A percentile compares a stretch with the other conserved stretches of the same genome.
These are phyloP conservation scores for Neoitamus cyanurus DNA, from an alignment of 2,888 invertebrate genomes.

Conservation along the genomic window DNA sequence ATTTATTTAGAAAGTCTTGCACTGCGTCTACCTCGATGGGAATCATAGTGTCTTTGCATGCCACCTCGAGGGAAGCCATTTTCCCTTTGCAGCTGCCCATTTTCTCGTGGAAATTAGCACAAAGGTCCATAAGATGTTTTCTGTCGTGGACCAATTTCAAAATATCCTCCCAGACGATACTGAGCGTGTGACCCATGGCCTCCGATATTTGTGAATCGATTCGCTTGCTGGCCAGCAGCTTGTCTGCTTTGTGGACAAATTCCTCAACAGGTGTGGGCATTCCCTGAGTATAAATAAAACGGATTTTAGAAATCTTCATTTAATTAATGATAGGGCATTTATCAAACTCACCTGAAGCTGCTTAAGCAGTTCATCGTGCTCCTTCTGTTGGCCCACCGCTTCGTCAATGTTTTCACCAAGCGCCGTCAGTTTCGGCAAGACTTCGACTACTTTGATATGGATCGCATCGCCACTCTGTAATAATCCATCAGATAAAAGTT, in stretches of 20 bases:
- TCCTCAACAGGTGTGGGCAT: slow-evolving; percentile 91
- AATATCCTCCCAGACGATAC: slow-evolving; percentile 84
- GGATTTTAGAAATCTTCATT: background rate
- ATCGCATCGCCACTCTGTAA: slow-evolving; percentile 85
- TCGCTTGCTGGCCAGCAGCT: slow-evolving; percentile 80
- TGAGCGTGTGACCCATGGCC: slow-evolving; percentile 86
- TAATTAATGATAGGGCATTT: slow-evolving; percentile 8
- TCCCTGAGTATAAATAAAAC: slow-evolving; percentile 69
- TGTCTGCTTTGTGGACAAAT: slow-evolving; percentile 86
- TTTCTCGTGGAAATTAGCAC: slow-evolving; percentile 81
- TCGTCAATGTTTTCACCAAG: slow-evolving; percentile 82
- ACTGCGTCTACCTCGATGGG: slow-evolving; percentile 80
- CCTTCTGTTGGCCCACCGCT: slow-evolving; percentile 78
- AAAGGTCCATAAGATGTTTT: slow-evolving; percentile 80
- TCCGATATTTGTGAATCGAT: slow-evolving; percentile 83
- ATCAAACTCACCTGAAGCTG: slow-evolving; percentile 78
- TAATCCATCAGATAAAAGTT: slow-evolving; percentile 51
- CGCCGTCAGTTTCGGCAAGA: slow-evolving; percentile 84
- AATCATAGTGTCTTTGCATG: slow-evolving; percentile 74
- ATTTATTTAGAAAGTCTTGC: slow-evolving; percentile 74
- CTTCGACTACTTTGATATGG: slow-evolving; percentile 85
- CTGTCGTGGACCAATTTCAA: slow-evolving; percentile 81
- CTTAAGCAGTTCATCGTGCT: slow-evolving; percentile 84
- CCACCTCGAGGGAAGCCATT: slow-evolving; percentile 76
- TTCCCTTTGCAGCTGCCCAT: slow-evolving; percentile 76